Evolutionary conservation across 2,888 invertebrate species (phyloP).

Genomic region (Diaphora mendica): DNA sequence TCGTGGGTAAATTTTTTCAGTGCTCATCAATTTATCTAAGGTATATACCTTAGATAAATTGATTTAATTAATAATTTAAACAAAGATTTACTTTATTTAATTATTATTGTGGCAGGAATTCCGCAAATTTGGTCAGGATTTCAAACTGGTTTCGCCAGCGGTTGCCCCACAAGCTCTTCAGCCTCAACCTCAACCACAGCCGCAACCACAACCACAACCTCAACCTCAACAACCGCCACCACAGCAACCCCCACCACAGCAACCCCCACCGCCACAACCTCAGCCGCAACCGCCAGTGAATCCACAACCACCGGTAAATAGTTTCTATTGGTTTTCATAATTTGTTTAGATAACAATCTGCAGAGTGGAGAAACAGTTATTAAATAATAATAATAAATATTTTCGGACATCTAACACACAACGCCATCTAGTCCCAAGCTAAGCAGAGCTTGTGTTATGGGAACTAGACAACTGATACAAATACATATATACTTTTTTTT

Average conservation of each 20-base stretch:
- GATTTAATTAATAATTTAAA: no score
- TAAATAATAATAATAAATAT: no score
- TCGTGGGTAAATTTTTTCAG: not conserved
- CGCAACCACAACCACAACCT: slow-evolving; percentile 52
- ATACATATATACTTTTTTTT: no score
- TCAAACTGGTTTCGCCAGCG: slow-evolving; percentile 87
- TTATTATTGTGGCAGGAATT: slow-evolving; percentile 84
- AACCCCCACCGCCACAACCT: slow-evolving; percentile 48
- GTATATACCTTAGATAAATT: no score
- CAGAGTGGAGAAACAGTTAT: no score
- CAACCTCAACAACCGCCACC: slow-evolving; percentile 39
- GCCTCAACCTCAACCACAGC: slow-evolving; percentile 48
- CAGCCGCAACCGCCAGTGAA: slow-evolving; percentile 45
- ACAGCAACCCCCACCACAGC: slow-evolving; percentile 50
- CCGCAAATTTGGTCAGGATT: slow-evolving; percentile 93
- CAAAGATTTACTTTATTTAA: not conserved
- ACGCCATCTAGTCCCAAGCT: no score
- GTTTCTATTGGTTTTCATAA: not conserved
- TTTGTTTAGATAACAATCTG: no score
- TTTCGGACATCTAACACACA: no score
- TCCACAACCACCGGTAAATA: slow-evolving; percentile 46
- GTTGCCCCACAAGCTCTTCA: slow-evolving; percentile 63
- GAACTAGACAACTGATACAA: no score
- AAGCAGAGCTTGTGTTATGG: no score
- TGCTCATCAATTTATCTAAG: no score